Base-by-base conservation (phyloP, 2,113 vertebrate species). In the Eolophus roseicapilla region DNA sequence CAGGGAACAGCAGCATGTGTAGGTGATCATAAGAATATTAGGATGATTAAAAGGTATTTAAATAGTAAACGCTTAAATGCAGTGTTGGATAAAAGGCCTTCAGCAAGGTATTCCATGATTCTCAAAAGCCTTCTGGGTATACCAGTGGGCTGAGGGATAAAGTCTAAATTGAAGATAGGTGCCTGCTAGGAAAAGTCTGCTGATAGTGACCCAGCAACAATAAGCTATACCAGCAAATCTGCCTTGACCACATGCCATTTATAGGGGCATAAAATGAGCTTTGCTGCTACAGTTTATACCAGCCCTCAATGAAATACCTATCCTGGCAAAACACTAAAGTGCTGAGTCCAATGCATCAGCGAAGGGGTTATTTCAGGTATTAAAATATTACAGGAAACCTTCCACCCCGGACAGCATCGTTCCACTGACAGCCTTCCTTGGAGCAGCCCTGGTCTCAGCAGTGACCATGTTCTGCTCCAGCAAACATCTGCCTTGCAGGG, bases 31-130 rank as follows among this genome's bases (percentile, higher is more conserved):
- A 94, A 65, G 69, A 95, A 92, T 95, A 97, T 96, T 90, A 96
- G 87, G 83, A 94, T 91, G 95, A 97, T 96, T 93, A 97, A 97
- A 96, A 93, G 82, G 82, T 91, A 94, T 93, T 94, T 97, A 96
- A 98, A 96, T 95, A 92, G 87, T 93, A 97, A 96, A 96, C 88
- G 82, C 89, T 97, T 97, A 95, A 97, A 92, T 90, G 50, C 84
- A 97, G 63, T 43, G 77, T 91, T 50, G 84, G 91, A 94, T 82
- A 95, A 95, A 96, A 94, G 92, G 93, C 65, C 70, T 79, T 89
- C 74, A 60, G 74, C 23, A 52, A 84, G 57, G 86, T 81, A 78
- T 83, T 86, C 64, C n/a, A 44, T 55, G 64, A 78, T 70, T 88
- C 92, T 78, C 43, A 41, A 11, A 89, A 86, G 76, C 57, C 49